A percentile compares a stretch with the other conserved stretches of the same genome.
Evolutionary conservation across 2,888 invertebrate species (phyloP).

Genomic region (Dolichopus griseipennis): DNA sequence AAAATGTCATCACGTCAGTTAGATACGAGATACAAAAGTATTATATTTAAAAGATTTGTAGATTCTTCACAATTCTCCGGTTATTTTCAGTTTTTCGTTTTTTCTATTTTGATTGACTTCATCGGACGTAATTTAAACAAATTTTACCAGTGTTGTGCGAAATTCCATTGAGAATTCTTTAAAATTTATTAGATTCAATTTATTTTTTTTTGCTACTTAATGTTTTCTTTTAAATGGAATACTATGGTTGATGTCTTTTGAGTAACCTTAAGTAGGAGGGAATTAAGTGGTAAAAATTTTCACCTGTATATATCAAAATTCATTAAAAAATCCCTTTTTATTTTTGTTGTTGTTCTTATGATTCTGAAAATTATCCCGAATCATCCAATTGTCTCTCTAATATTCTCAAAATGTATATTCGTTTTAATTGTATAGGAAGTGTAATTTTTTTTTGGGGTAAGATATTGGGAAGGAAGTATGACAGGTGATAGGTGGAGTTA

Average conservation of each 20-base stretch:
- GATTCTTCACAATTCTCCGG: not conserved
- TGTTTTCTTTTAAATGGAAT: not conserved
- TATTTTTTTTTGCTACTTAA: not conserved
- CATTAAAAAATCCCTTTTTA: not conserved
- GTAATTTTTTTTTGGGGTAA: too few relatives aligned
- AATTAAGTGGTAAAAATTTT: not conserved
- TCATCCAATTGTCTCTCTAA: too few relatives aligned
- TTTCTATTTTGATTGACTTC: not conserved
- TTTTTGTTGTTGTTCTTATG: not conserved
- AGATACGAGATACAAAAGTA: too few relatives aligned
- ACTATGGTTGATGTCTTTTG: not conserved
- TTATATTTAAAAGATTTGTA: not conserved
- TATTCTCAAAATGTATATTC: too few relatives aligned
- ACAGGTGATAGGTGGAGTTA: too few relatives aligned
- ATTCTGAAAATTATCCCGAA: too few relatives aligned
- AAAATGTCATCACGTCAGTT: not conserved
- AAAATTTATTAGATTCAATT: not conserved
- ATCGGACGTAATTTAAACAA: slow-evolving; percentile 3
- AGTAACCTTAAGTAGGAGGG: not conserved
- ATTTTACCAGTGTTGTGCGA: not conserved
- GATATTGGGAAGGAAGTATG: too few relatives aligned
- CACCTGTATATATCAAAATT: not conserved
- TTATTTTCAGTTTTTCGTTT: not conserved
- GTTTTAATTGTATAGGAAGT: too few relatives aligned
- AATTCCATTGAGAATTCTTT: not conserved